Percentiles rank a stretch among this genome's conserved stretches.
phyloP scores from a whole-genome alignment of 2,888 invertebrate genomes.

The Orchestes rusci region DNA sequence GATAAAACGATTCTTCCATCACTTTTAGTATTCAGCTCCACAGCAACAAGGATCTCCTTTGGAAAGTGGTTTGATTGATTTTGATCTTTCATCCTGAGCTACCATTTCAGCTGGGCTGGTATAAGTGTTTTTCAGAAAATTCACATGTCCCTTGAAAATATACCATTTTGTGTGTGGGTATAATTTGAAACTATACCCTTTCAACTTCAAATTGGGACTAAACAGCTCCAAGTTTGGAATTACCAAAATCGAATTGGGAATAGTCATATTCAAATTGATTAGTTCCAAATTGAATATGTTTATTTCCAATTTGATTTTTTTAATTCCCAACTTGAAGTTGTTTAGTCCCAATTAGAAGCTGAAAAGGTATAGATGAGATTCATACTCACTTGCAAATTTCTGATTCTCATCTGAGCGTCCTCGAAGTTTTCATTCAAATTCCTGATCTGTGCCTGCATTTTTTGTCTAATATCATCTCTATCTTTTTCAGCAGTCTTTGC shows the following conservation, averaged over 20 bases:
- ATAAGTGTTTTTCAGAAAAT: conserved; percentile 50
- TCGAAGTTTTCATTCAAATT: conserved; percentile 62
- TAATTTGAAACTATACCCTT: background rate
- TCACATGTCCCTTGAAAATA: conserved; percentile 47
- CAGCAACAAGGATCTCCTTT: conserved; percentile 36
- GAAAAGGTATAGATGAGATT: background rate
- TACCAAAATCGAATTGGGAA: no score
- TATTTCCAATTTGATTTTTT: no score
- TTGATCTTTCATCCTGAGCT: background rate
- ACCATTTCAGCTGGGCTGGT: conserved; percentile 1
- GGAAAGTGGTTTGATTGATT: no score
- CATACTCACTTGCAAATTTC: conserved; percentile 47
- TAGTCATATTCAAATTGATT: no score
- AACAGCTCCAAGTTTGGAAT: no score
- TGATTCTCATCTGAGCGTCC: conserved; percentile 57
- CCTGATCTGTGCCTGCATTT: conserved; percentile 61
- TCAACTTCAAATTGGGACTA: no score
- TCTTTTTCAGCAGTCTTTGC: conserved; percentile 60
- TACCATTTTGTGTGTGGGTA: background rate
- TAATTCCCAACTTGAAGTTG: no score
- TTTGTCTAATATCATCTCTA: conserved; percentile 60
- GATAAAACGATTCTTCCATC: background rate
- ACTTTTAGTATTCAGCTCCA: conserved; percentile 27
- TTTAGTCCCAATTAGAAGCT: no score
- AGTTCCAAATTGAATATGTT: no score